Conservation (phyloP, 2,888 invertebrate genomes). For the Therioaphis trifolii region DNA sequence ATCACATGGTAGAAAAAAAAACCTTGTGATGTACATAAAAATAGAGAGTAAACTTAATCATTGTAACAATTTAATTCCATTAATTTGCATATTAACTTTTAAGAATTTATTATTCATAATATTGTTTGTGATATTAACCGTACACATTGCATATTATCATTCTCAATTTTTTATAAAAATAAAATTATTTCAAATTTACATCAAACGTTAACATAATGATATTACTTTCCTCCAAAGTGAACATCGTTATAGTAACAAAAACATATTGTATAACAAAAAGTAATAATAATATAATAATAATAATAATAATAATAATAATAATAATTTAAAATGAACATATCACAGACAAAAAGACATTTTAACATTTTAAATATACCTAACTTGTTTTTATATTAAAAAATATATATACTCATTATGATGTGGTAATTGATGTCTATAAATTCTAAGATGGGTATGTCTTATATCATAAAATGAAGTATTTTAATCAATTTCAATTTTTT, state of each 20-base stretch:
- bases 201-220: constrained; percentile 68
- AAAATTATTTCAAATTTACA: constrained; percentile 60
- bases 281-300: constrained; percentile 49
- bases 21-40: constrained; percentile 55
- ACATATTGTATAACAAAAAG: constrained; percentile 54
- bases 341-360: constrained; percentile 65
- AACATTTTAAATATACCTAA: constrained; percentile 59
- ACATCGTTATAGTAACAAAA: constrained; percentile 70
- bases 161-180: constrained; percentile 57
- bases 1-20: constrained; percentile 42
- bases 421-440: constrained; percentile 7
- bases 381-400: constrained; percentile 48
- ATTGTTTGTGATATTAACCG: constrained; percentile 42
- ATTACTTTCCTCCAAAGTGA: constrained; percentile 74
- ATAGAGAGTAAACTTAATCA: constrained; percentile 42
- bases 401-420: constrained; percentile 26
- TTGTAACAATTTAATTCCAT: constrained; percentile 45
- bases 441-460: constrained; percentile 45
- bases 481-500: constrained; percentile 36
- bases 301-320: constrained; percentile 59
- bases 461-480: constrained; percentile 37
- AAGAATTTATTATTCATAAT: constrained; percentile 29
- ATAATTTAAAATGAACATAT: constrained; percentile 57
- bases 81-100: constrained; percentile 33
- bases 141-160: constrained; percentile 48